A percentile compares a stretch with the other conserved stretches of the same genome.
These are phyloP conservation scores for Myrmophylax atrothorax DNA, from an alignment of 2,113 vertebrate species.

Conservation along the genomic window DNA sequence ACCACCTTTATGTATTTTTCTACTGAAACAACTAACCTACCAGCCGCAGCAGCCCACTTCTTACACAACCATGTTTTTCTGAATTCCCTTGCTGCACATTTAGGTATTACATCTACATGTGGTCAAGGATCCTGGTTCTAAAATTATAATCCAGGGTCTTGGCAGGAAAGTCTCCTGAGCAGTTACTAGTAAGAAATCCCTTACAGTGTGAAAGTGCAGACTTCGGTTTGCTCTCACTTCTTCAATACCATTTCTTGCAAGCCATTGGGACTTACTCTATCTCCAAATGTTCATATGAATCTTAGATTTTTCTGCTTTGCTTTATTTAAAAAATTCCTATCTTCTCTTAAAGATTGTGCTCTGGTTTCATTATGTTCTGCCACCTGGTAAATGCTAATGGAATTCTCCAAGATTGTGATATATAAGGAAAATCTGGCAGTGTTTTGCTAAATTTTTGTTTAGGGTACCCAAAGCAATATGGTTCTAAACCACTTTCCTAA, in stretches of 20 bases:
- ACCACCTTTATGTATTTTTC: neutral
- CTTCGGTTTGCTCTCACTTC: neutral
- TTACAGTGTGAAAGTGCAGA: neutral
- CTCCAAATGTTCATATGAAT: neutral
- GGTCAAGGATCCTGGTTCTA: neutral
- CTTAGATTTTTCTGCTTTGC: neutral
- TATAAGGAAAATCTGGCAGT: constrained; percentile 4
- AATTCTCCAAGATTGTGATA: constrained; percentile 21
- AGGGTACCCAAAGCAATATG: constrained; percentile 23
- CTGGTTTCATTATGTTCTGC: constrained; percentile 34
- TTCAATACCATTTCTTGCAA: neutral
- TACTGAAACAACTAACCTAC: neutral
- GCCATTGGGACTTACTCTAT: neutral
- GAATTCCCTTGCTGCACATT: neutral
- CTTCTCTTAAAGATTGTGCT: neutral
- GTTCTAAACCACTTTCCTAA: neutral
- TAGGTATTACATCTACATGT: neutral
- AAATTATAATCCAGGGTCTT: neutral
- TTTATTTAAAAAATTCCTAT: neutral
- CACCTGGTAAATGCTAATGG: constrained; percentile 45
- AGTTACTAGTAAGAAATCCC: neutral
- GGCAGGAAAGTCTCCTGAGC: neutral
- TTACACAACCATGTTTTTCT: neutral
- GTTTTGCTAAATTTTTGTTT: constrained; percentile 7
- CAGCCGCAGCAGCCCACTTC: neutral